Evolutionary conservation across 1,140 invertebrate genomes (phyloP).

Genomic region (Asbolus verrucosus): DNA sequence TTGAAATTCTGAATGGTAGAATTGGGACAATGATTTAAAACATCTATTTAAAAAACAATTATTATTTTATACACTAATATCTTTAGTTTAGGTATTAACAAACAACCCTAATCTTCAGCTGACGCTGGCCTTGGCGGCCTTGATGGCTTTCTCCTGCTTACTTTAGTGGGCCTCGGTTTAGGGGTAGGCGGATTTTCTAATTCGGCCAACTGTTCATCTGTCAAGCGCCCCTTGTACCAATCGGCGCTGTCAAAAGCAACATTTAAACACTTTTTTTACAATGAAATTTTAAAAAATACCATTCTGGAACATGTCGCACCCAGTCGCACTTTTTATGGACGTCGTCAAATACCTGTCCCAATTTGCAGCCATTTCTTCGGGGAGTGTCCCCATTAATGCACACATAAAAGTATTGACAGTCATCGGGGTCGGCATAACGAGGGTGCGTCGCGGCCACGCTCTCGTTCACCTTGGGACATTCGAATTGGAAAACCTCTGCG

Average conservation of each 20-base stretch:
- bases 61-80: too few species aligned
- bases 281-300: conserved; percentile 74
- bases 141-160: conserved; percentile 71
- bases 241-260: conserved; percentile 74
- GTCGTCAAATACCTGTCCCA: conserved; percentile 93
- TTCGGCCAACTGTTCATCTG: conserved; percentile 82
- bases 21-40: too few species aligned
- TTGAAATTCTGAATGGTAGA: too few species aligned
- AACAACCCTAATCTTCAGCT: background rate
- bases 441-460: conserved; percentile 82
- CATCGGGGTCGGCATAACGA: conserved; percentile 86
- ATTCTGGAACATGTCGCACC: conserved; percentile 91
- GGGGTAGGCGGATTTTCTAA: conserved; percentile 80
- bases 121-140: conserved; percentile 64
- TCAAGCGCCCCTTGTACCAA: conserved; percentile 87
- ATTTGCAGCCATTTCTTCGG: conserved; percentile 85
- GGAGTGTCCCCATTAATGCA: conserved; percentile 89
- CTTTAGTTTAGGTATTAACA: background rate
- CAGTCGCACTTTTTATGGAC: conserved; percentile 85
- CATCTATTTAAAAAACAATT: too few species aligned
- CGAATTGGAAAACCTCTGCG: conserved; percentile 85
- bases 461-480: conserved; percentile 83
- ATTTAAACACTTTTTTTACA: too few species aligned
- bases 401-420: conserved; percentile 93
- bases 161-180: conserved; percentile 69